phyloP scores from a whole-genome alignment of 2,113 vertebrate species.

The Pseudorectes ferrugineus region DNA sequence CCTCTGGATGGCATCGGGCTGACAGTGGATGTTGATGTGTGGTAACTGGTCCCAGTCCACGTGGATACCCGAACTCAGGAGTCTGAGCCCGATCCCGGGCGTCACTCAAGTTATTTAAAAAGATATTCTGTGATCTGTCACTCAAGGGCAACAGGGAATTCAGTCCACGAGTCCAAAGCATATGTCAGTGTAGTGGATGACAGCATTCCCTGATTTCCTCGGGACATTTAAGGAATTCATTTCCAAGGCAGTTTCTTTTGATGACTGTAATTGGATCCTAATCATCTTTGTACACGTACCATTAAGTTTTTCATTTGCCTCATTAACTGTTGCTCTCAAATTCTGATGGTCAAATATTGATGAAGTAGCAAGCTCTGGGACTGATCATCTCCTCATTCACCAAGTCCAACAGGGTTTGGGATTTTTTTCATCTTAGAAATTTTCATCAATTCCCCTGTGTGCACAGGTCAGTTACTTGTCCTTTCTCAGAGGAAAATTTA shows the following conservation, averaged over 20 bases:
- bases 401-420: neutral
- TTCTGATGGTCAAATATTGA: neutral
- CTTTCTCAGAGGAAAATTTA: neutral
- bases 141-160: neutral
- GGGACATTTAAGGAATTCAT: neutral
- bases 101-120: neutral
- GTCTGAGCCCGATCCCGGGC: neutral
- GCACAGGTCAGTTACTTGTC: neutral
- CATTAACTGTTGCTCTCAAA: slow-evolving; percentile 16
- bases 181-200: neutral
- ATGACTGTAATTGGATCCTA: neutral
- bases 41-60: neutral
- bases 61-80: neutral
- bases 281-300: slow-evolving; percentile 5
- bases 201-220: neutral
- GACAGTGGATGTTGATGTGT: fast-evolving
- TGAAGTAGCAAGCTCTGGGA: neutral
- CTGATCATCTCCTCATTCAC: neutral
- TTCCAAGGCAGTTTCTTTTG: slow-evolving; percentile 10
- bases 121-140: neutral
- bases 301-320: slow-evolving; percentile 41
- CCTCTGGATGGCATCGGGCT: neutral
- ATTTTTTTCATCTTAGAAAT: neutral
- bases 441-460: neutral
- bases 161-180: neutral